Evolutionary conservation across 2,888 invertebrate species (phyloP).

Genomic region (Habrosyne pyritoides): DNA sequence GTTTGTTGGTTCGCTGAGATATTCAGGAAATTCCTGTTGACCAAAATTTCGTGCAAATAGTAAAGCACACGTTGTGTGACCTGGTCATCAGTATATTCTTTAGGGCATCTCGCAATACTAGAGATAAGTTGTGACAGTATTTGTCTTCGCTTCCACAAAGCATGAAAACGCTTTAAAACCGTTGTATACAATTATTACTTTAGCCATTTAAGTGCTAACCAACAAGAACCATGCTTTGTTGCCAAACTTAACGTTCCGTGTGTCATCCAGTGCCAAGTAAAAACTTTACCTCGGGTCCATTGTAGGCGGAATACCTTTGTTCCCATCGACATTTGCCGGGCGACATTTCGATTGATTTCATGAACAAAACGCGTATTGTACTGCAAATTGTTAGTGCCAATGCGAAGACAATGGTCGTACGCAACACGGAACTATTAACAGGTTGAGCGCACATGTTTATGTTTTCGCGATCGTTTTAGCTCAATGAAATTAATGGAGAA

Average conservation of each 20-base stretch:
- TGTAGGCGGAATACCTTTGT: constrained; percentile 61
- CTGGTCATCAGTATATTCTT: too few relatives aligned
- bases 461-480: background rate
- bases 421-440: constrained; percentile 43
- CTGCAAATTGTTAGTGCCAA: constrained; percentile 67
- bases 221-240: constrained; percentile 3
- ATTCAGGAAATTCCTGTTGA: too few relatives aligned
- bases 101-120: too few relatives aligned
- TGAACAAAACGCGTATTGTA: constrained; percentile 74
- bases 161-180: too few relatives aligned
- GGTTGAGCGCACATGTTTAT: constrained; percentile 46
- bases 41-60: too few relatives aligned
- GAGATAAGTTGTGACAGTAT: too few relatives aligned
- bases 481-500: background rate
- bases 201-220: background rate
- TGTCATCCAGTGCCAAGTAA: constrained; percentile 45
- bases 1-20: too few relatives aligned
- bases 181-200: background rate
- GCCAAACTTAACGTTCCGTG: constrained; percentile 29
- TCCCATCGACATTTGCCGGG: constrained; percentile 70
- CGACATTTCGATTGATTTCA: constrained; percentile 75
- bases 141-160: too few relatives aligned
- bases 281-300: constrained; percentile 60
- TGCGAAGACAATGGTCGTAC: constrained; percentile 44
- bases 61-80: too few relatives aligned